Percentiles rank a stretch among this genome's conserved stretches.
These are phyloP conservation scores for Tapirus indicus DNA, from an alignment of 2,797 vertebrate genomes.

Conservation along the genomic window DNA sequence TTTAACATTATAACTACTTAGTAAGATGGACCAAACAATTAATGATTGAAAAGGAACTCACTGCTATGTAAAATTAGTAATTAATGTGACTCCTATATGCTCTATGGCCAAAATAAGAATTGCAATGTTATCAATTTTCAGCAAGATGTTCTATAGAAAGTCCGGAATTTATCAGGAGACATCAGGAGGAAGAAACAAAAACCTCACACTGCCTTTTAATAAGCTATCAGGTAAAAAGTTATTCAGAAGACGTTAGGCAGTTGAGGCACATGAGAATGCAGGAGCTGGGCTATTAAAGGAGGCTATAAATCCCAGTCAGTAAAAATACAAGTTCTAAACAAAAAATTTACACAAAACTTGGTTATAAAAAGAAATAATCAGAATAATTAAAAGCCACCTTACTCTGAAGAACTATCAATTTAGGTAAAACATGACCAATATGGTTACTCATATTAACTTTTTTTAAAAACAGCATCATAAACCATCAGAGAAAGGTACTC, in stretches of 20 bases:
- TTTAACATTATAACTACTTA: neutral
- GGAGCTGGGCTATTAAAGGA: neutral
- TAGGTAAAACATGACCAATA: neutral
- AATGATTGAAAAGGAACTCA: neutral
- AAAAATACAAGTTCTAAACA: neutral
- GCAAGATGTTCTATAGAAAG: conserved; percentile 6
- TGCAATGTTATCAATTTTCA: neutral
- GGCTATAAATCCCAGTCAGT: neutral
- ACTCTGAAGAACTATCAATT: neutral
- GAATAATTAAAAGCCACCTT: neutral
- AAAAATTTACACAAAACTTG: neutral
- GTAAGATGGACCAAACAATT: neutral
- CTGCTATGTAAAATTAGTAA: neutral
- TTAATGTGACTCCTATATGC: neutral
- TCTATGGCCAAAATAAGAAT: neutral
- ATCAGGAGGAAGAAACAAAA: neutral
- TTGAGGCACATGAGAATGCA: neutral
- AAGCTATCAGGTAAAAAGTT: neutral
- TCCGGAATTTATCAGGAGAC: neutral
- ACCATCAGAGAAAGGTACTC: neutral
- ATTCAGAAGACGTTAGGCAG: neutral
- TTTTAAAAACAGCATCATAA: neutral
- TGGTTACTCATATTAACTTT: neutral
- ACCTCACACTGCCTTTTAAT: neutral
- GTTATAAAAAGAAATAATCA: neutral